Evolutionary conservation across 2,888 invertebrate species (phyloP), one percentile per base, ranked within the genome.

Genomic region (Parascotia fuliginaria): DNA sequence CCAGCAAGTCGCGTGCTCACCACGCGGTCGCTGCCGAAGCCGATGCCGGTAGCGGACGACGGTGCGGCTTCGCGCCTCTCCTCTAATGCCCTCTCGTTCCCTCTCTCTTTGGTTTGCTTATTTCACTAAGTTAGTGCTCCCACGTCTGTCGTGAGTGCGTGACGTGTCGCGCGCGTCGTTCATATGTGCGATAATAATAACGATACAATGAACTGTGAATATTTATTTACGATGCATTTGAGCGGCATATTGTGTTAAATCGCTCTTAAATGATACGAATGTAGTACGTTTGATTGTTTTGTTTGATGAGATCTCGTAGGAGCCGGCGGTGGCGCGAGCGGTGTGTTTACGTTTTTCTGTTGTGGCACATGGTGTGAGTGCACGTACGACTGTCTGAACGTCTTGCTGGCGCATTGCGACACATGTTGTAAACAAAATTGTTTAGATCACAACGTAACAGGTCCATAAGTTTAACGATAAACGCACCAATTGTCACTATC

Each of bases 81-180:
- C 72, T 73, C 65, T 71, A 73, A 63, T 74, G 80, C 81, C 75
- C 77, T 83, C 85, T 84, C 81, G 75, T 81, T 84, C 79, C 78
- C 85, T 61, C 83, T 79, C 81, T 78, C 75, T 74, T 78, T 76
- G 38, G 74, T 72, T 83, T 77, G 73, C 57, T 65, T 78, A 79
- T 76, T 81, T 69, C 68, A 72, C 78, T 79, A 83, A 85, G 73
- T 87, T 87, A 89, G 89, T 89, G 69, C 70, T 79, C 65, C 77
- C 60, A 79, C 82, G 77, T 65, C 77, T 60, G 78, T 66, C 82
- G 87, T 70, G 81, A 73, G 80, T 65, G 86, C 65, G 67, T 73
- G 80, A 79, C 87, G 87, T 73, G 81, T 76, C 75, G 81, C 76
- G 78, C 75, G 76, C 66, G 60, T 45, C 57, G 61, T 29, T 42